Percentiles rank a stretch among this genome's conserved stretches.
Conservation (phyloP, 2,888 invertebrate genomes). For the Zaprionus obscuricornis region DNA sequence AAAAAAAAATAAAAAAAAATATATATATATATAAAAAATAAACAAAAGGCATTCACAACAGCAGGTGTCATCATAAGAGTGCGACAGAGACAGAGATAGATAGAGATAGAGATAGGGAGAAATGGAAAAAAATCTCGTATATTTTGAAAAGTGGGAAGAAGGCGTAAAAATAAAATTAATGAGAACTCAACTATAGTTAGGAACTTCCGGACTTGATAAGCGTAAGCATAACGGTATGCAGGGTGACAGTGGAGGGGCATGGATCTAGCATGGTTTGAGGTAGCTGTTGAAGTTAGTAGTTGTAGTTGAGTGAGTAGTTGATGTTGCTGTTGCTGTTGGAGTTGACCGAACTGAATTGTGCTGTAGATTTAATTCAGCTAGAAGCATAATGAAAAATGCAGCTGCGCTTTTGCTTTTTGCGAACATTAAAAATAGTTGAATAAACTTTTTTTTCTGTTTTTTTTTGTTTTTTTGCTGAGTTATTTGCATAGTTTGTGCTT, state of each 20-base stretch:
- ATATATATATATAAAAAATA: conserved; percentile 1
- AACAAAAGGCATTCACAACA: background rate
- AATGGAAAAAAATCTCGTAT: no score
- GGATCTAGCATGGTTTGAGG: no score
- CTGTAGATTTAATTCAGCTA: conserved; percentile 52
- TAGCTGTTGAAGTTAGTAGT: no score
- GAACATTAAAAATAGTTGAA: conserved; percentile 63
- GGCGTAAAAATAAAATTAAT: conserved; percentile 51
- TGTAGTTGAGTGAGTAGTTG: conserved; percentile 9
- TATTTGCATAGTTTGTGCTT: conserved; percentile 62
- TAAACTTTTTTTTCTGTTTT: conserved; percentile 45
- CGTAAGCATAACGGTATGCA: background rate
- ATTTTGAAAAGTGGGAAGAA: background rate
- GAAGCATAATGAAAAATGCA: conserved; percentile 65
- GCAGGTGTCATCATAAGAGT: conserved; percentile 27
- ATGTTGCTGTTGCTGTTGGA: no score
- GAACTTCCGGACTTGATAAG: conserved; percentile 40
- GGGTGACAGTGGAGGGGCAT: background rate
- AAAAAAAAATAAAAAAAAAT: no score
- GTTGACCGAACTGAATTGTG: no score
- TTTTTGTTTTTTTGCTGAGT: conserved; percentile 28
- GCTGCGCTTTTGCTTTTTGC: conserved; percentile 57
- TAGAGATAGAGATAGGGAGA: no score
- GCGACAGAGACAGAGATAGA: no score
- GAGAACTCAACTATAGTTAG: conserved; percentile 40